These are phyloP conservation scores for Lepidochitona cinerea DNA, from an alignment of 2,888 invertebrate genomes.

Conservation along the genomic window DNA sequence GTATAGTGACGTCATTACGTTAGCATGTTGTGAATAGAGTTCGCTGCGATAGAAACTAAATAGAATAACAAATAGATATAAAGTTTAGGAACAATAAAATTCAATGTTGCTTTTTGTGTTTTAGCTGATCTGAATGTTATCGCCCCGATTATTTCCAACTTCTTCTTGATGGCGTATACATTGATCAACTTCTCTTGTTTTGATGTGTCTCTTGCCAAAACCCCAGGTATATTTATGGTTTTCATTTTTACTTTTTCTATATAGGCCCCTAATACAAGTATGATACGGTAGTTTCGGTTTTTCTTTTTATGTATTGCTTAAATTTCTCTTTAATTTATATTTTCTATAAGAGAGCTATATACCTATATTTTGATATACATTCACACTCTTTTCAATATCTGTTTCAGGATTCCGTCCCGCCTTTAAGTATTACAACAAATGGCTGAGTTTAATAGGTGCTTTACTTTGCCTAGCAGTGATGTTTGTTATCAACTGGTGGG, in stretches of 20 bases:
- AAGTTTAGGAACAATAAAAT: background rate
- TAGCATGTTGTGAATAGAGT: too few species aligned
- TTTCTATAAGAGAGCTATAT: too few species aligned
- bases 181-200: conserved; percentile 71
- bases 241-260: too few species aligned
- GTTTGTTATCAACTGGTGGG: conserved; percentile 94
- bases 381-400: background rate
- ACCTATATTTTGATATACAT: too few species aligned
- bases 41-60: too few species aligned
- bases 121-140: conserved; percentile 69
- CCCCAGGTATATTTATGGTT: too few species aligned
- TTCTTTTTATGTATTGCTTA: too few species aligned
- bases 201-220: conserved; percentile 68
- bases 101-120: conserved; percentile 8
- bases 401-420: conserved; percentile 69
- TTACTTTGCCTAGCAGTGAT: conserved; percentile 80
- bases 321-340: too few species aligned
- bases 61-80: too few species aligned
- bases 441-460: conserved; percentile 69
- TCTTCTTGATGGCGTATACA: conserved; percentile 71
- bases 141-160: conserved; percentile 71
- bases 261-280: too few species aligned
- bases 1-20: too few species aligned
- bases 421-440: conserved; percentile 70
- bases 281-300: too few species aligned